phyloP scores from a whole-genome alignment of 2,888 invertebrate species.

The Ichneumoninae sp. region DNA sequence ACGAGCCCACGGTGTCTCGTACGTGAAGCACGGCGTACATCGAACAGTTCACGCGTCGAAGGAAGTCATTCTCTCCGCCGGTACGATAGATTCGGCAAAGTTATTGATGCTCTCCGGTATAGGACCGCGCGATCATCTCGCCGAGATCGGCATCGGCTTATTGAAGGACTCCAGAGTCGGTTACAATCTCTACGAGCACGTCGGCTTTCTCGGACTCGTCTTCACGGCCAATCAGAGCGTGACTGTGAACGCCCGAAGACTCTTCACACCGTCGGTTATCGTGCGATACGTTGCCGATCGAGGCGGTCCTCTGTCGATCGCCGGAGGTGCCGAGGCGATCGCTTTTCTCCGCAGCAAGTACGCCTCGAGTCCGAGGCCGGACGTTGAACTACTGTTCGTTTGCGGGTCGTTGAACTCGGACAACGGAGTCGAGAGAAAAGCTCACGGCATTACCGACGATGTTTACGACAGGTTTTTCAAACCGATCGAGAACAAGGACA shows the following conservation, averaged over 20 bases:
- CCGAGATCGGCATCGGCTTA: constrained; percentile 86
- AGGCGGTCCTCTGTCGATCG: constrained; percentile 80
- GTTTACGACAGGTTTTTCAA: constrained; percentile 83
- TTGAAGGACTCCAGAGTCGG: constrained; percentile 88
- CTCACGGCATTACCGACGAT: constrained; percentile 81
- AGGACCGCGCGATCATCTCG: constrained; percentile 87
- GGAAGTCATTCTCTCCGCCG: constrained; percentile 88
- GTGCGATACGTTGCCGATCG: constrained; percentile 80
- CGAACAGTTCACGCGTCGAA: constrained; percentile 86
- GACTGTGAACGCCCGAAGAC: constrained; percentile 83
- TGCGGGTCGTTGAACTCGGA: constrained; percentile 85
- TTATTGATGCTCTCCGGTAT: constrained; percentile 88
- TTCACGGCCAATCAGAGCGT: constrained; percentile 87
- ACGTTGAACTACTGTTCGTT: constrained; percentile 85
- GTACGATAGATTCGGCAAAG: constrained; percentile 92
- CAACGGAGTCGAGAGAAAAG: constrained; percentile 81
- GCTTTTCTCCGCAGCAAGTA: constrained; percentile 84
- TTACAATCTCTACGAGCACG: constrained; percentile 88
- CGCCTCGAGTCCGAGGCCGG: constrained; percentile 78
- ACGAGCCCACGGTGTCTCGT: constrained; percentile 79
- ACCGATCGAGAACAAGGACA: constrained; percentile 83
- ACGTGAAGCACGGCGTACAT: constrained; percentile 86
- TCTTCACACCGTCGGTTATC: constrained; percentile 75
- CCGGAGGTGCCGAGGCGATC: constrained; percentile 84
- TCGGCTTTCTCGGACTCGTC: constrained; percentile 88